Evolutionary conservation across 2,888 invertebrate species (phyloP).

Genomic region (Limnephilus rhombicus): DNA sequence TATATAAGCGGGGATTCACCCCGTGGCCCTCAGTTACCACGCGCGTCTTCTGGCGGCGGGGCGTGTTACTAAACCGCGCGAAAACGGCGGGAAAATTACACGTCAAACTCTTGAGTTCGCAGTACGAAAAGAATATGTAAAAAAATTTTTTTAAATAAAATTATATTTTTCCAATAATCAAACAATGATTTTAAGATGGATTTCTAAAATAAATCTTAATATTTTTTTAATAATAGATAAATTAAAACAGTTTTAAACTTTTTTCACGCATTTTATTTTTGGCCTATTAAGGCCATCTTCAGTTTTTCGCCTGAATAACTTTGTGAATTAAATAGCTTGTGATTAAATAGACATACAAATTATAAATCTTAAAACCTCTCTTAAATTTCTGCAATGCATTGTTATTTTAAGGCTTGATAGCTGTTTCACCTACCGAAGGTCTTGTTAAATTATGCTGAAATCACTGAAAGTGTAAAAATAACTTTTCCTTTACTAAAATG

Average conservation of each 20-base stretch:
- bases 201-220: too few species aligned
- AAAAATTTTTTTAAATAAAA: too few species aligned
- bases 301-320: not conserved
- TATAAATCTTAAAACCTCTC: not conserved
- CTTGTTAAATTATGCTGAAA: too few species aligned
- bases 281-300: too few species aligned
- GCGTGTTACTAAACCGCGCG: constrained; percentile 35
- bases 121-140: constrained; percentile 10
- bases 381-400: not conserved
- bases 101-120: constrained; percentile 24
- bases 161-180: too few species aligned
- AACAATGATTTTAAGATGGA: too few species aligned
- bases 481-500: too few species aligned
- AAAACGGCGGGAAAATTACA: constrained; percentile 42
- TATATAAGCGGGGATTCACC: constrained; percentile 54
- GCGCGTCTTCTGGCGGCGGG: constrained; percentile 57
- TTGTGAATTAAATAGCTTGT: not conserved
- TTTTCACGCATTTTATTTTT: too few species aligned
- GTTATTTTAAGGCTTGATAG: not conserved
- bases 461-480: too few species aligned
- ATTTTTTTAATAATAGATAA: too few species aligned
- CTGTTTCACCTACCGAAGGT: not conserved
- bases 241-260: too few species aligned
- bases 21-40: constrained; percentile 57
- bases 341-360: not conserved